Percentiles rank a stretch among this genome's conserved stretches.
phyloP scores from a whole-genome alignment of 2,797 vertebrate species.

The Bryconaethiops microstoma region DNA sequence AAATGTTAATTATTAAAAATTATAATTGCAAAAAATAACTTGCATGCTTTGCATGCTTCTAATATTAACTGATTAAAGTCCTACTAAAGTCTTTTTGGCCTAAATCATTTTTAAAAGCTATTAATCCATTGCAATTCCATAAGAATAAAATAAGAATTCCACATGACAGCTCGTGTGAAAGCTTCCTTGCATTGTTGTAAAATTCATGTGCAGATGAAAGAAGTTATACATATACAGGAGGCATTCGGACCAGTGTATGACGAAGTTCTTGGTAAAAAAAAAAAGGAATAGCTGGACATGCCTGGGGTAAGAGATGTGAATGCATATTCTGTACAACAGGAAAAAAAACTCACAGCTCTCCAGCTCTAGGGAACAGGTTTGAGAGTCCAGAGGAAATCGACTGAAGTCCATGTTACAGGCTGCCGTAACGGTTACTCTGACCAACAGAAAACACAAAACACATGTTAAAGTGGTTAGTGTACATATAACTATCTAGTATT shows the following conservation, averaged over 20 bases:
- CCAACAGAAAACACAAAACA: background rate
- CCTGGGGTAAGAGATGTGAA: background rate
- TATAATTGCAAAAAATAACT: background rate
- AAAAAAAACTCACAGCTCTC: slow-evolving; percentile 88
- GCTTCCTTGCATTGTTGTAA: background rate
- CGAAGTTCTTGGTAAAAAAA: background rate
- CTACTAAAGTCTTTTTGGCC: background rate
- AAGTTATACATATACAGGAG: slow-evolving; percentile 2
- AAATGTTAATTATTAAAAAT: background rate
- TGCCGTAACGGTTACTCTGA: slow-evolving; percentile 92
- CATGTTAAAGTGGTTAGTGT: background rate
- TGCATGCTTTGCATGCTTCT: background rate
- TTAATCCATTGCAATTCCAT: background rate
- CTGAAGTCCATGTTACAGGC: slow-evolving; percentile 99
- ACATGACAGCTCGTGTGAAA: background rate
- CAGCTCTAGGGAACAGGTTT: slow-evolving; percentile 92
- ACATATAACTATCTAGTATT: too few species aligned
- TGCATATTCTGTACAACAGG: background rate
- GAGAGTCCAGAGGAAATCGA: slow-evolving; percentile 91
- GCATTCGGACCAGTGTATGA: background rate
- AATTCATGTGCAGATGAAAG: background rate
- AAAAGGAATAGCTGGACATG: background rate
- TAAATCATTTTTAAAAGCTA: background rate
- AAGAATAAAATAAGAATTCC: too few species aligned
- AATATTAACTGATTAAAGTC: background rate